phyloP scores from a whole-genome alignment of 1,140 invertebrate genomes.

The Caenorhabditis remanei region DNA sequence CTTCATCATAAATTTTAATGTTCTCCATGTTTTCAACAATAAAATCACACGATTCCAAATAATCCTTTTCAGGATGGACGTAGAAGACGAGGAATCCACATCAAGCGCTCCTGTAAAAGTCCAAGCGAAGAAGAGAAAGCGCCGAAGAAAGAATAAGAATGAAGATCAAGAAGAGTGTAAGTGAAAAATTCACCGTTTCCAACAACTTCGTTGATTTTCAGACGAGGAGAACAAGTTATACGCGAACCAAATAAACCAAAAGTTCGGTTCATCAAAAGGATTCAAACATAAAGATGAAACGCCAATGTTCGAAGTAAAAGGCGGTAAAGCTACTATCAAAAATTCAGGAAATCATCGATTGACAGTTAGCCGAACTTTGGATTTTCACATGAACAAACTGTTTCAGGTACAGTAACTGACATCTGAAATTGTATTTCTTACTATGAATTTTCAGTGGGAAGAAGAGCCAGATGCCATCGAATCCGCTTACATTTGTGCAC shows the following conservation, averaged over 20 bases:
- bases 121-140: constrained; percentile 2
- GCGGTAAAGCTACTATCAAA: constrained; percentile 17
- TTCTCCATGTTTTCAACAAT: too few species aligned
- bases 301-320: constrained; percentile 31
- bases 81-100: background rate
- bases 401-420: constrained; percentile 20
- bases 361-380: constrained; percentile 12
- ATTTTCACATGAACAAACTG: constrained; percentile 23
- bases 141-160: background rate
- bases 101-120: background rate
- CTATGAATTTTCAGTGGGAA: constrained; percentile 1
- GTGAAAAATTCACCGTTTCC: background rate
- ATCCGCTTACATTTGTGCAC: constrained; percentile 30
- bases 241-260: constrained; percentile 22
- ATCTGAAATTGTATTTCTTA: background rate
- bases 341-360: constrained; percentile 21
- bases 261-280: background rate
- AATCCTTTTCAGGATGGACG: constrained; percentile 18
- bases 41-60: too few species aligned
- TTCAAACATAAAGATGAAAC: constrained; percentile 19
- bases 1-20: too few species aligned
- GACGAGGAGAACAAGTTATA: background rate
- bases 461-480: constrained; percentile 21
- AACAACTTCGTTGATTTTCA: background rate
- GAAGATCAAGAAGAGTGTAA: constrained; percentile 24